Conservation (phyloP, 1,140 invertebrate genomes). For the Drosophila melanica region DNA sequence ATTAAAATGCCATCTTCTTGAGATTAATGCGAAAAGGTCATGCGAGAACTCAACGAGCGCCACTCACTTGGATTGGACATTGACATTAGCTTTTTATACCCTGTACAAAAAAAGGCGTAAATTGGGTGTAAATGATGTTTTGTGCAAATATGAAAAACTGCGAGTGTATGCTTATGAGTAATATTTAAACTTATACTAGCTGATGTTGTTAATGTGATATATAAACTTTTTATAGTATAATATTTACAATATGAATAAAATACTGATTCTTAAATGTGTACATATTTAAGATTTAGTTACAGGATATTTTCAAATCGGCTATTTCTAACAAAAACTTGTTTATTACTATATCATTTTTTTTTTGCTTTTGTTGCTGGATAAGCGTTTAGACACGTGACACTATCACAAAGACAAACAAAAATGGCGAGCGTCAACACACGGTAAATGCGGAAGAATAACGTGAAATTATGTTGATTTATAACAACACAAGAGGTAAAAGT, state of each 20-base stretch:
- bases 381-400: conserved; percentile 60
- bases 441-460: conserved; percentile 41
- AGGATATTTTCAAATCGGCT: too few species aligned
- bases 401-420: conserved; percentile 52
- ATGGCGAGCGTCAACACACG: conserved; percentile 57
- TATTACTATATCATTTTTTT: too few species aligned
- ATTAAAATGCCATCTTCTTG: conserved; percentile 74
- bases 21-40: conserved; percentile 80
- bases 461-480: conserved; percentile 56
- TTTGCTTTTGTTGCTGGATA: conserved; percentile 8
- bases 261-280: too few species aligned
- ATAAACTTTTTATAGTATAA: too few species aligned
- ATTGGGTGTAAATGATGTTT: background rate
- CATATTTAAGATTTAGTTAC: too few species aligned
- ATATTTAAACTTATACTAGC: too few species aligned
- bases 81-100: conserved; percentile 51
- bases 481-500: conserved; percentile 7
- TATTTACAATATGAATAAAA: too few species aligned
- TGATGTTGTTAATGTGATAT: too few species aligned
- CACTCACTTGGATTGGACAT: conserved; percentile 52
- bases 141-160: background rate
- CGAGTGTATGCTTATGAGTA: too few species aligned
- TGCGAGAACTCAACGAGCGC: conserved; percentile 50
- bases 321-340: too few species aligned
- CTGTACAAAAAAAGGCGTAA: background rate